Evolutionary conservation across 2,888 invertebrate genomes (phyloP).

Genomic region (Homarus gammarus): DNA sequence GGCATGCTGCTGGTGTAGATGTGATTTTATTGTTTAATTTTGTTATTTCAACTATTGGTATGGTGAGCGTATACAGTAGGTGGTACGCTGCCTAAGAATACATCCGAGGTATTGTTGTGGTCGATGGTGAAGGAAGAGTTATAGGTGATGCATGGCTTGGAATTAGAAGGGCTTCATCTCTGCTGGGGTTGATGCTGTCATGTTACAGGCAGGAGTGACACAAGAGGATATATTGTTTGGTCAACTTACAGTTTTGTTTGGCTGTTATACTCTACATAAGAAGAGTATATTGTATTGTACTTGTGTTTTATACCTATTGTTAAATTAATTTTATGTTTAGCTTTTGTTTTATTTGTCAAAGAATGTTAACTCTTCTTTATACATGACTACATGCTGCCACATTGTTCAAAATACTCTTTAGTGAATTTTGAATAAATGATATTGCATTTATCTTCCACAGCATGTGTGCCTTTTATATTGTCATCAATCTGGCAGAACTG

Average conservation of each 20-base stretch:
- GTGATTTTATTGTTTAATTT: background rate
- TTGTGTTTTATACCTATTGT: background rate
- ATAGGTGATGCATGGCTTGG: background rate
- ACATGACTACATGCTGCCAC: background rate
- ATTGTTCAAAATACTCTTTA: background rate
- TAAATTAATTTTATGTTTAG: background rate
- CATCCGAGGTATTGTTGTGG: background rate
- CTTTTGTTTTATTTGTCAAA: background rate
- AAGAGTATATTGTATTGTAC: background rate
- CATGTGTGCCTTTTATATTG: slow-evolving; percentile 1
- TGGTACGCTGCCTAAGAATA: no score
- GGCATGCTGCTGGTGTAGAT: slow-evolving; percentile 5
- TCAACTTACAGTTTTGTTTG: background rate
- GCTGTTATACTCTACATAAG: background rate
- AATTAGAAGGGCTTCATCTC: no score
- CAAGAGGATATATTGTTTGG: background rate
- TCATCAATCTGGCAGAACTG: background rate
- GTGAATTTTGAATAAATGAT: background rate
- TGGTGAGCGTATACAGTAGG: no score
- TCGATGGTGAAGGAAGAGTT: background rate
- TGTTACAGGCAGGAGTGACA: no score
- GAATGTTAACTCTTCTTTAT: background rate
- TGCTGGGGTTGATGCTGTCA: no score
- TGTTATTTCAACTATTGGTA: no score
- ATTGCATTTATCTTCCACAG: background rate